phyloP scores from a whole-genome alignment of 1,140 invertebrate species.

The Acromyrmex echinatior region DNA sequence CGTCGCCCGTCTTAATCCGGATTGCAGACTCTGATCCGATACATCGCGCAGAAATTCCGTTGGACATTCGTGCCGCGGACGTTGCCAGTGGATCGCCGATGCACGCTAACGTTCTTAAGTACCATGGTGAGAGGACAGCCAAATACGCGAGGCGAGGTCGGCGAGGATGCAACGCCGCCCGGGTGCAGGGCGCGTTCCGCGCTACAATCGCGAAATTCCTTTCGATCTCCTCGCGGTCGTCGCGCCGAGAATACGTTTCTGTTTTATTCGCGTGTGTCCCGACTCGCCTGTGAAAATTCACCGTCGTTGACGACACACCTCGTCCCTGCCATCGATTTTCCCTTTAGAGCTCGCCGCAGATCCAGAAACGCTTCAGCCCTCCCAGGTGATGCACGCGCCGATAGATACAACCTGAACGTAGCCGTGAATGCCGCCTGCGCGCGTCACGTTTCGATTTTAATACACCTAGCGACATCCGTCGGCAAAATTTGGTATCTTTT shows the following conservation, averaged over 20 bases:
- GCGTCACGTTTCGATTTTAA: not conserved
- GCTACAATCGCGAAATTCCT: not conserved
- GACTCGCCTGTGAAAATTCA: not conserved
- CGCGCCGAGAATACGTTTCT: not conserved
- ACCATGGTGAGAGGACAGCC: slow-evolving; percentile 50
- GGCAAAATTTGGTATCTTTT: not conserved
- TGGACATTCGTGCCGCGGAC: slow-evolving; percentile 31
- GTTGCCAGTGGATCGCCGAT: not conserved
- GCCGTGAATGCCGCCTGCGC: not conserved
- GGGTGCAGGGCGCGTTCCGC: not conserved
- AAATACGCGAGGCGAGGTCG: not conserved
- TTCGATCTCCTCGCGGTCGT: not conserved
- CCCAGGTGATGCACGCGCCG: not conserved
- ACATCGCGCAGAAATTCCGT: slow-evolving; percentile 25
- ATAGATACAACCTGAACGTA: slow-evolving; percentile 9
- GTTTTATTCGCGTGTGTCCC: not conserved
- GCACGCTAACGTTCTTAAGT: slow-evolving; percentile 14
- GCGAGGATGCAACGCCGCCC: not conserved
- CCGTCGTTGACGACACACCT: slow-evolving; percentile 47
- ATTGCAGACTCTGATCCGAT: slow-evolving; percentile 62
- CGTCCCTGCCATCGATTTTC: slow-evolving; percentile 46
- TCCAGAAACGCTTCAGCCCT: not conserved
- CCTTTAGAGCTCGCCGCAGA: not conserved
- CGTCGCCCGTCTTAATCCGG: slow-evolving; percentile 55
- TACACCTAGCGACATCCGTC: not conserved